These are phyloP conservation scores for Microtus richardsoni DNA, from an alignment of 2,113 vertebrate genomes.

Conservation along the genomic window DNA sequence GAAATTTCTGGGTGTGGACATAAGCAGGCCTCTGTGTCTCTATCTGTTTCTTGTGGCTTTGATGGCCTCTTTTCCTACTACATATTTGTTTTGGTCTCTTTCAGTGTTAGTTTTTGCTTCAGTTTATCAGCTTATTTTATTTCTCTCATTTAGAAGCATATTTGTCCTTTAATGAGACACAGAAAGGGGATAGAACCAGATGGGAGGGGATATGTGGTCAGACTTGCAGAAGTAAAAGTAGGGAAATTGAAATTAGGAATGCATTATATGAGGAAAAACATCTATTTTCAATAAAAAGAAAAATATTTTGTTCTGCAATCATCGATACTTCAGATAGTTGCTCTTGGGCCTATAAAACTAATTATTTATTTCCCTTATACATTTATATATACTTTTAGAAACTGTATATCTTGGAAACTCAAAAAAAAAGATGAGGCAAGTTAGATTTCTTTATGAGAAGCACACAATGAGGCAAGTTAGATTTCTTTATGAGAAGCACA, in stretches of 20 bases:
- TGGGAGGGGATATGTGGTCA: neutral
- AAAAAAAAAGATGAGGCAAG: neutral
- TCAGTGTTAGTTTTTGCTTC: neutral
- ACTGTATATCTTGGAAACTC: neutral
- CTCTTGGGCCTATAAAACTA: neutral
- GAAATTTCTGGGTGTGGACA: neutral
- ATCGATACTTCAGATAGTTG: neutral
- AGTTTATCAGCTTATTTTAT: neutral
- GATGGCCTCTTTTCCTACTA: neutral
- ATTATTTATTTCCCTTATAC: neutral
- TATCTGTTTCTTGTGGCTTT: neutral
- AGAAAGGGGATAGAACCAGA: neutral
- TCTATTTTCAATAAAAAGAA: neutral
- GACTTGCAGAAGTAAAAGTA: neutral
- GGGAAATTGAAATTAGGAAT: neutral
- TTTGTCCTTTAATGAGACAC: neutral
- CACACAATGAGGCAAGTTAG: neutral
- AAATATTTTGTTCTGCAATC: neutral
- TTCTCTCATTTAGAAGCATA: neutral
- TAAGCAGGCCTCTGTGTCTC: neutral
- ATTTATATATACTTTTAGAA: neutral
- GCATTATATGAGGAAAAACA: neutral
- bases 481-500: neutral
- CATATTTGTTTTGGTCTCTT: neutral
- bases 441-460: too few species aligned